These are phyloP conservation scores for Holacanthella duospinosa DNA, from an alignment of 2,888 invertebrate species.

Conservation along the genomic window DNA sequence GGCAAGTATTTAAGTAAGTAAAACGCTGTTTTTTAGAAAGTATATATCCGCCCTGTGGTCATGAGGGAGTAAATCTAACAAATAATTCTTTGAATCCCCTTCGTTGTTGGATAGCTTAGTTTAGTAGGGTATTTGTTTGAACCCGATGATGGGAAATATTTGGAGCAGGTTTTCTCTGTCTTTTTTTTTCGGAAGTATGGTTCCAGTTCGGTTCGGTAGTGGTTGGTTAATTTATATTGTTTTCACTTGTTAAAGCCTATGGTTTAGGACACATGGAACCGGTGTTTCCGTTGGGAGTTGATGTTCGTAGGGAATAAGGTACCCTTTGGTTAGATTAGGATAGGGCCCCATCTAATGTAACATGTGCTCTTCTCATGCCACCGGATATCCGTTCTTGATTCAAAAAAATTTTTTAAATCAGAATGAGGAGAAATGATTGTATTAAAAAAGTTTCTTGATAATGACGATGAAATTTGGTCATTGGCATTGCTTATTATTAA, in stretches of 20 bases:
- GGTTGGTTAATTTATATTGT: conserved; percentile 15
- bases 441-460: neutral
- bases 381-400: conserved; percentile 39
- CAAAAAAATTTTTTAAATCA: conserved; percentile 22
- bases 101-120: too few species aligned
- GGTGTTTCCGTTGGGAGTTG: conserved; percentile 25
- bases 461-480: neutral
- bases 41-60: too few species aligned
- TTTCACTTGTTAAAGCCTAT: conserved; percentile 10
- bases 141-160: neutral
- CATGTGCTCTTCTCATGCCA: conserved; percentile 35
- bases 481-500: too few species aligned
- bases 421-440: conserved; percentile 13
- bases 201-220: neutral
- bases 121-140: too few species aligned
- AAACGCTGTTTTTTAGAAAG: too few species aligned
- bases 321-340: neutral
- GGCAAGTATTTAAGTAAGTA: too few species aligned
- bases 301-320: neutral
- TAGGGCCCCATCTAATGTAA: conserved; percentile 15
- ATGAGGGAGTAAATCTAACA: too few species aligned
- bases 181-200: conserved; percentile 2
- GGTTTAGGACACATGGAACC: conserved; percentile 17
- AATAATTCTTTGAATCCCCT: too few species aligned
- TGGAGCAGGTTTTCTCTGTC: neutral